Evolutionary conservation across 2,797 vertebrate genomes (phyloP), one percentile per base, ranked within the genome.

Genomic region (Chrysocyon brachyurus): DNA sequence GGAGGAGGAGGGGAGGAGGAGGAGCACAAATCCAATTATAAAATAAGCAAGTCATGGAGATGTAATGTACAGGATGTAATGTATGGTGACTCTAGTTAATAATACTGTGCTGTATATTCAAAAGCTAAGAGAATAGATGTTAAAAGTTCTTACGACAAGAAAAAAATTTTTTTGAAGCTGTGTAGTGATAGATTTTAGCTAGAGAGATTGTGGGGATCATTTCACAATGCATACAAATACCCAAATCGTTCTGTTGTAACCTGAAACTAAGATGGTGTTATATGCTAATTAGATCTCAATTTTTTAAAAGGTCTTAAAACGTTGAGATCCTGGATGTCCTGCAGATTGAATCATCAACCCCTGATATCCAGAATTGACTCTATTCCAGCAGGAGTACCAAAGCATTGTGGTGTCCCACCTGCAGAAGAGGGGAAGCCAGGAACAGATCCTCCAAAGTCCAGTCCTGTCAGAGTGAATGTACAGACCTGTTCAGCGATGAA

Each of bases 21-120:
- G 0, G 6, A 46, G 6, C 6, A 46, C 83, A 70, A 46, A 64
- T 49, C 33, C 26, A 22, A 31, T 56, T 64, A 75, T 63, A 40
- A 91, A 91, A 26, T 91, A 63, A 68, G 31, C 14, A 36, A 84
- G 46, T 40, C 90, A 40, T 36, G 68, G 68, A n/a, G n/a, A 92
- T 24, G 26, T 75, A 24, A 64, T 73, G 46, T 64, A 64, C 64
- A n/a, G 61, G 46, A 85, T 24, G 26, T 75, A 31, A 75, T 54
- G n/a, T 85, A 64, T n/a, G 26, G n/a, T 17, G 5, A 77, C 46
- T 85, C 31, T 0, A 64, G 24, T 64, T 75, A 75, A 56, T 19
- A 84, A 54, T 24, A 84, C 56, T 36, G 28, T 64, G 46, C 22
- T 19, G 31, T 52, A 36, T 40, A 40, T 68, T 85, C 40, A 17